Conservation (phyloP, 1,140 invertebrate genomes). For the Ooceraea biroi region DNA sequence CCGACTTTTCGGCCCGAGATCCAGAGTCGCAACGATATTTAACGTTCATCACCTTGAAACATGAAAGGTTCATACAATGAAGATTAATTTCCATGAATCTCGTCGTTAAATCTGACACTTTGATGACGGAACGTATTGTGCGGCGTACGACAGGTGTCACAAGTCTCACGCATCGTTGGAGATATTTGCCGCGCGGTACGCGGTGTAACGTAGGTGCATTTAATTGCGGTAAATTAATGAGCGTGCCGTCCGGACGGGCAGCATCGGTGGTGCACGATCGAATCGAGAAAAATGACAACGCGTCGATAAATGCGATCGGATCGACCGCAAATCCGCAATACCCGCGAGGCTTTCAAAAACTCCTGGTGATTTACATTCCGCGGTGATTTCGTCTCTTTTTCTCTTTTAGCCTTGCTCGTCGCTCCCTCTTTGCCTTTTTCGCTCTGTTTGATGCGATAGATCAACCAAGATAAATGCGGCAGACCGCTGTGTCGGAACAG, state of each 20-base stretch:
- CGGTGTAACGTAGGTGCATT: not conserved
- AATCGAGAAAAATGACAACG: constrained; percentile 40
- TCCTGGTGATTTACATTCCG: constrained; percentile 44
- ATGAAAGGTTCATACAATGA: not conserved
- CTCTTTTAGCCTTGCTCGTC: not conserved
- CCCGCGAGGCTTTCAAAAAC: constrained; percentile 46
- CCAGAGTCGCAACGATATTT: not conserved
- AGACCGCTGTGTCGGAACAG: constrained; percentile 11
- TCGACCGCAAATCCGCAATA: constrained; percentile 44
- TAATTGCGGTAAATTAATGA: constrained; percentile 49
- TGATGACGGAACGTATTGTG: not conserved
- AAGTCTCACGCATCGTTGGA: constrained; percentile 7
- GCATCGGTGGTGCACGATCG: not conserved
- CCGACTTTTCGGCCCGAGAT: not conserved
- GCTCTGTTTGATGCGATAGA: constrained; percentile 9
- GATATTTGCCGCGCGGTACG: not conserved
- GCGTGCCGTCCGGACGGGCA: not conserved
- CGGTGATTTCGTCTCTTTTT: not conserved
- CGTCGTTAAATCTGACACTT: constrained; percentile 18
- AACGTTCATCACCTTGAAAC: constrained; percentile 4
- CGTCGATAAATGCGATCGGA: constrained; percentile 47
- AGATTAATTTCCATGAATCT: constrained; percentile 23
- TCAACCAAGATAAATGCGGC: constrained; percentile 46
- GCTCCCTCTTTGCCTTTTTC: not conserved
- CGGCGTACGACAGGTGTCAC: not conserved